These are phyloP conservation scores for Balanococcus diminutus DNA, from an alignment of 2,888 invertebrate genomes.

Conservation along the genomic window DNA sequence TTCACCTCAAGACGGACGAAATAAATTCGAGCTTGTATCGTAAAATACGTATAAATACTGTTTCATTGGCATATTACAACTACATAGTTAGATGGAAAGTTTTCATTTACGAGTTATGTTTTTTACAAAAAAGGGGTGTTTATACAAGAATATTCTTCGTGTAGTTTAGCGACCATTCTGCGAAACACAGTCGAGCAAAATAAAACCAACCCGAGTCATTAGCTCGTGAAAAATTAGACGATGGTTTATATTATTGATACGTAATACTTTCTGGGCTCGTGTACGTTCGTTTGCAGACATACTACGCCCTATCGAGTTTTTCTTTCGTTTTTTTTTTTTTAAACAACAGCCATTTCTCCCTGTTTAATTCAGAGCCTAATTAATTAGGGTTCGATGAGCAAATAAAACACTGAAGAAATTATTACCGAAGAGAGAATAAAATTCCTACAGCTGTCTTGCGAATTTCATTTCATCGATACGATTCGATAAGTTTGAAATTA, in stretches of 20 bases:
- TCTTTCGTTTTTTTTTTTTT: not conserved
- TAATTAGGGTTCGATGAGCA: not conserved
- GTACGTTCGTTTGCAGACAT: no score
- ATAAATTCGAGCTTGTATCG: not conserved
- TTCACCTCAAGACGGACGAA: not conserved
- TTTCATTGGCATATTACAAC: not conserved
- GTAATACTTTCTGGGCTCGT: not conserved
- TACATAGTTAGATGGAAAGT: not conserved
- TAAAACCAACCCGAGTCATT: not conserved
- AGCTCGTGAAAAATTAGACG: constrained; percentile 15
- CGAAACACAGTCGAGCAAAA: not conserved
- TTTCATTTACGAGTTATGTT: not conserved
- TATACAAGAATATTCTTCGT: not conserved
- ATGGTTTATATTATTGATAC: not conserved
- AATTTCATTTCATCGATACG: not conserved
- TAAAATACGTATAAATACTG: not conserved
- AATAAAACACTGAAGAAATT: not conserved
- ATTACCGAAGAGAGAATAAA: not conserved
- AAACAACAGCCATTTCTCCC: not conserved
- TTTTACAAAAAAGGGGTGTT: not conserved
- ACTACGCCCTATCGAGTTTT: not conserved
- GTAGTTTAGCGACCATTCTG: not conserved
- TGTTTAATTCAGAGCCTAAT: not conserved
- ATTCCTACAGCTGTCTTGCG: not conserved
- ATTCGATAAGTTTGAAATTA: not conserved